Percentiles rank a stretch among this genome's conserved stretches.
These are phyloP conservation scores for Ostrea denselamellosa DNA, from an alignment of 1,140 invertebrate species.

Conservation along the genomic window DNA sequence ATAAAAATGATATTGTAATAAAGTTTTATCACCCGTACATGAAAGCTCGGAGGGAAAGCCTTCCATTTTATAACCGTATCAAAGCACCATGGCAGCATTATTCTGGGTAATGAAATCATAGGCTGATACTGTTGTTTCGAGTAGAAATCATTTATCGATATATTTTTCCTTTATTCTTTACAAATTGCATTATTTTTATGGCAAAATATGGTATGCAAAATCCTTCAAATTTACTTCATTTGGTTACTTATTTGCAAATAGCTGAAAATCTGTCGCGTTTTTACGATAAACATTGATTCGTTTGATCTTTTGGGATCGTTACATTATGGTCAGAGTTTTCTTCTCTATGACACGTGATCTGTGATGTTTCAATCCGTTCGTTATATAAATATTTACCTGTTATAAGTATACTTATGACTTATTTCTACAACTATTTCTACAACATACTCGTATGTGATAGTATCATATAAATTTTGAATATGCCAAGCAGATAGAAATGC, in stretches of 20 bases:
- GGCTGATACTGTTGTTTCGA: conserved; percentile 19
- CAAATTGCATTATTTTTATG: conserved; percentile 25
- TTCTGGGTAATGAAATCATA: conserved; percentile 24
- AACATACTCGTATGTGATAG: too few relatives aligned
- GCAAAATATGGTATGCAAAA: conserved; percentile 1
- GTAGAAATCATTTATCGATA: conserved; percentile 30
- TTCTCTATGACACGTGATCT: too few relatives aligned
- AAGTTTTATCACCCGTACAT: conserved; percentile 28
- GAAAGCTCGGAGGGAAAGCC: not conserved
- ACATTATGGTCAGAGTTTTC: not conserved
- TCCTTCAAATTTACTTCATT: not conserved
- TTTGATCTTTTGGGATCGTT: not conserved
- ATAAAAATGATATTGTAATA: conserved; percentile 37
- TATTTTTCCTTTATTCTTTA: conserved; percentile 33
- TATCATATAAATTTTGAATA: too few relatives aligned
- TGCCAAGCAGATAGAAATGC: too few relatives aligned
- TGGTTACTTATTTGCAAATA: not conserved
- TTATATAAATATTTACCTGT: too few relatives aligned
- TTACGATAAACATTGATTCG: not conserved
- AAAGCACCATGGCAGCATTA: not conserved
- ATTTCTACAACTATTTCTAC: too few relatives aligned
- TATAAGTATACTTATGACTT: too few relatives aligned
- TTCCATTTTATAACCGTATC: conserved; percentile 6
- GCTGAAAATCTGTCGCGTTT: not conserved
- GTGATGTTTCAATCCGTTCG: too few relatives aligned